Base-by-base conservation (phyloP, 2,113 vertebrate genomes). In the Clarias macrocephalus region DNA sequence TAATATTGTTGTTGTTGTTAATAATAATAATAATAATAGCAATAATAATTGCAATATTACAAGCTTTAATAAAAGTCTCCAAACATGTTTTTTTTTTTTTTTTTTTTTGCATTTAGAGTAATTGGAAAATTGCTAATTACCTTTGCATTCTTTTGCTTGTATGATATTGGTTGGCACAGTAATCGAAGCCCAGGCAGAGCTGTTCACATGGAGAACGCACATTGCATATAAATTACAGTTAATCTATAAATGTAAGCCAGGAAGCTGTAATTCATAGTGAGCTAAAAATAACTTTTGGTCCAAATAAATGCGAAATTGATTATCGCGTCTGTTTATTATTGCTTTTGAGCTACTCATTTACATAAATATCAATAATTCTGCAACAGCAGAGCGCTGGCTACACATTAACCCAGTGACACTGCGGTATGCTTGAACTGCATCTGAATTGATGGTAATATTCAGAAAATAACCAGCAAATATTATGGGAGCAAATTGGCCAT, bases 381-480 rank as follows among this genome's bases (percentile, higher is more conserved):
- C 37, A 42, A 52, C 10, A 37, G 57, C 13, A 12, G 56, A 37
- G 10, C 18, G 37, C 10, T 25, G 30, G 79, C 10, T 37, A 62
- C 19, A 60, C 11, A 25, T 33, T 62, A 21, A 37, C 2, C 3
- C 33, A 37, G 12, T 56, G 21, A 48, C 30, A 42, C 7, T 33
- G 77, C 2, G 23, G 33, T 42, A 62, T 12, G 25, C 6, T 18
- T 5, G 25, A 33, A 21, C 25, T 81, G 19, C 59, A 81, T 81
- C 11, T 62, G 21, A 62, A 42, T 25, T 81, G 30, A 66, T 54
- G 62, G 52, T n/a, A 21, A 83, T 82, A 63, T 83, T 66, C 16
- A 66, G 25, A 65, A 37, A 83, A 48, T 65, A 48, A 54, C 62
- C 54, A n/a, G 13, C 37, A 65, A 83, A 52, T 83, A 66, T 83